Percentiles rank a stretch among this genome's conserved stretches.
Evolutionary conservation across 2,113 vertebrate genomes (phyloP).

Genomic region (Ancistrus triradiatus): DNA sequence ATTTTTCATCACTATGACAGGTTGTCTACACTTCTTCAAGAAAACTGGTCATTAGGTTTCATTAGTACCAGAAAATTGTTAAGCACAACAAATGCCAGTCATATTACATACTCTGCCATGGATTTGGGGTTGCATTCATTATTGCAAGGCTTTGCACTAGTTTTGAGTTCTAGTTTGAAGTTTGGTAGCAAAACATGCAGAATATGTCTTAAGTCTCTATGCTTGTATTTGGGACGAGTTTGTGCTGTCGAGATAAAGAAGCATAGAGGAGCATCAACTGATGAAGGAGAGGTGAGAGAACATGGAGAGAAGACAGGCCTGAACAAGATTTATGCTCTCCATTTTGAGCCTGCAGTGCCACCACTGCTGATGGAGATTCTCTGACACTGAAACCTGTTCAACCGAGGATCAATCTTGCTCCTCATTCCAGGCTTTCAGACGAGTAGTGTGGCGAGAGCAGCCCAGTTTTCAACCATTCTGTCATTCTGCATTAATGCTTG

Average conservation of each 20-base stretch:
- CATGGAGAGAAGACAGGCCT: slow-evolving; percentile 5
- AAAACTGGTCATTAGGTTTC: slow-evolving; percentile 33
- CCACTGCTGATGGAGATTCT: slow-evolving; percentile 31
- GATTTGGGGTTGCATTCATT: slow-evolving; percentile 58
- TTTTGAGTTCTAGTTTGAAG: slow-evolving; percentile 11
- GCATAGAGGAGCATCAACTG: slow-evolving; percentile 61
- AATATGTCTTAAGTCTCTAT: not conserved
- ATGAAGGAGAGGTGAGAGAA: slow-evolving; percentile 50
- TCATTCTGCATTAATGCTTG: no score
- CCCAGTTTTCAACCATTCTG: no score
- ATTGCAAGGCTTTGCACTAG: slow-evolving; percentile 55
- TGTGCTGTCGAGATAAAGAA: slow-evolving; percentile 39
- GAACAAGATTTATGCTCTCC: slow-evolving; percentile 58
- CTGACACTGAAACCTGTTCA: not conserved
- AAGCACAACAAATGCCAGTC: slow-evolving; percentile 16
- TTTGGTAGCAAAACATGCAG: not conserved
- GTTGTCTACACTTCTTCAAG: slow-evolving; percentile 17
- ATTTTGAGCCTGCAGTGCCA: slow-evolving; percentile 44
- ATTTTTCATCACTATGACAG: slow-evolving; percentile 17
- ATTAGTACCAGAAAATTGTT: slow-evolving; percentile 7
- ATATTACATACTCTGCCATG: slow-evolving; percentile 39
- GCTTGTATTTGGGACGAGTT: not conserved
- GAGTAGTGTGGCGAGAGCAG: not conserved
- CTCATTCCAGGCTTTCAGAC: not conserved
- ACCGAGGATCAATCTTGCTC: not conserved